phyloP scores from a whole-genome alignment of 1,140 invertebrate species.

The Rhopalosiphum padi region DNA sequence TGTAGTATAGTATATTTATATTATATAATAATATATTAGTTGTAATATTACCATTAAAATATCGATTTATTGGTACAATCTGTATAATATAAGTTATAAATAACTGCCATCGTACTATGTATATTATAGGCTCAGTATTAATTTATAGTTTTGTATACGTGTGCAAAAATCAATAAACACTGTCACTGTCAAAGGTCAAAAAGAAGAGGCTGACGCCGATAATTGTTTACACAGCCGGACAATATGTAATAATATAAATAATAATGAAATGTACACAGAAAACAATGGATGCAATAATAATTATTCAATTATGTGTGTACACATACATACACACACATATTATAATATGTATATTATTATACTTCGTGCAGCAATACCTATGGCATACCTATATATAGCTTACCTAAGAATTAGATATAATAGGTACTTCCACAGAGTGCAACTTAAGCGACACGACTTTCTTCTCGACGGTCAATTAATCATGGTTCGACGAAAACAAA shows the following conservation, averaged over 20 bases:
- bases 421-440: neutral
- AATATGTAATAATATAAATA: neutral
- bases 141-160: neutral
- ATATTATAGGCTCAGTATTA: neutral
- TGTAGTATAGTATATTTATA: too few species aligned
- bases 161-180: neutral
- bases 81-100: neutral
- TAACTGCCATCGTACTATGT: neutral
- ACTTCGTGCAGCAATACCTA: neutral
- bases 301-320: neutral
- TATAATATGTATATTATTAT: neutral
- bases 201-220: neutral
- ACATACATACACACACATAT: neutral
- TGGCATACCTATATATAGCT: neutral
- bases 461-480: neutral
- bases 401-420: neutral
- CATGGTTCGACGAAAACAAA: conserved; percentile 30
- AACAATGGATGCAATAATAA: neutral
- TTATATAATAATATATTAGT: neutral
- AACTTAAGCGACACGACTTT: neutral
- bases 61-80: neutral
- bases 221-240: neutral
- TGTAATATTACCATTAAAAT: neutral
- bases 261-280: neutral
- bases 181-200: conserved; percentile 18